These are phyloP conservation scores for Ceriagrion tenellum DNA, from an alignment of 2,888 invertebrate species.

Conservation along the genomic window DNA sequence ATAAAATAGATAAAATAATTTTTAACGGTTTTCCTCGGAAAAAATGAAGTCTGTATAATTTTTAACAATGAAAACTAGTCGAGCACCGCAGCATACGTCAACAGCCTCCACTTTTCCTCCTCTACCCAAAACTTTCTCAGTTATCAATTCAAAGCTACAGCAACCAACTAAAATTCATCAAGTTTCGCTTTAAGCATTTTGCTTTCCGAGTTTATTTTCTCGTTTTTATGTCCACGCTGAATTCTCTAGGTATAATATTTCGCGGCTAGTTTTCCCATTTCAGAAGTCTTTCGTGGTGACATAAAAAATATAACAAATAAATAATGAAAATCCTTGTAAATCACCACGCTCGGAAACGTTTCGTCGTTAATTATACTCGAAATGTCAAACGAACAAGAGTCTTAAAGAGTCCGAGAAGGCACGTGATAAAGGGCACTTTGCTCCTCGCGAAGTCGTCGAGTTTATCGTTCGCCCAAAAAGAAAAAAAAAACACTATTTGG, in stretches of 20 bases:
- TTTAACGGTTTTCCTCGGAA: no score
- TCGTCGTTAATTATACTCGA: not conserved
- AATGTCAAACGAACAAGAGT: not conserved
- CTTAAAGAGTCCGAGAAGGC: not conserved
- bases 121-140: no score
- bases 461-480: not conserved
- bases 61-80: no score
- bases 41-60: no score
- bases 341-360: not conserved
- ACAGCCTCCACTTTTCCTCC: no score
- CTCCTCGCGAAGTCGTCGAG: not conserved
- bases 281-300: not conserved
- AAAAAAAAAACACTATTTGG: not conserved
- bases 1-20: no score
- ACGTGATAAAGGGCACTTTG: not conserved
- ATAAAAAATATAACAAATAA: not conserved
- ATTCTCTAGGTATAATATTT: not conserved
- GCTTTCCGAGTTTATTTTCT: no score
- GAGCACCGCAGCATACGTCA: no score
- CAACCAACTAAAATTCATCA: no score
- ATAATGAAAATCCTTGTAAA: not conserved
- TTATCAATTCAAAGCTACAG: no score
- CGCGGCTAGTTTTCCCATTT: not conserved
- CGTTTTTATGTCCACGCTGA: no score
- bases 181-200: no score